Evolutionary conservation across 2,797 vertebrate species (phyloP).

Genomic region (Enteromius radiatus): DNA sequence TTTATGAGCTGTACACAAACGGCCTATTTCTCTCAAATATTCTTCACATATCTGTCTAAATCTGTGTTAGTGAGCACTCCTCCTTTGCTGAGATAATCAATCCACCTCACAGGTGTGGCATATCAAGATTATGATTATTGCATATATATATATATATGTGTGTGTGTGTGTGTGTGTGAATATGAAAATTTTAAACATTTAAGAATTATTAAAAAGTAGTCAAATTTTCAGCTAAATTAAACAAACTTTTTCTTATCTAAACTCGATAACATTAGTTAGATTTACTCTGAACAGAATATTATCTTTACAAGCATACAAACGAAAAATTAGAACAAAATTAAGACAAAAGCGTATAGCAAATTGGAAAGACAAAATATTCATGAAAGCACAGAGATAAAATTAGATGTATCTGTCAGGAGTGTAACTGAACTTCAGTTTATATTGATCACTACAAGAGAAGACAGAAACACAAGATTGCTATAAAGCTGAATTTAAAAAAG

Average conservation of each 20-base stretch:
- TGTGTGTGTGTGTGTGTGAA: no score
- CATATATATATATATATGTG: no score
- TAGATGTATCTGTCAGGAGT: not conserved
- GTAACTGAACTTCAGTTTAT: conserved; percentile 4
- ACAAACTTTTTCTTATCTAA: not conserved
- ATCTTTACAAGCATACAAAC: not conserved
- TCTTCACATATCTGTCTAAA: no score
- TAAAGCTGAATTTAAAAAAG: conserved; percentile 5
- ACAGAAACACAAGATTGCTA: not conserved
- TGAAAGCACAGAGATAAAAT: not conserved
- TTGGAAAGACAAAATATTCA: not conserved
- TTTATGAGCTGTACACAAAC: no score
- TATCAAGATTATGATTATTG: no score
- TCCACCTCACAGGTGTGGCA: no score
- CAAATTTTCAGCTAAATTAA: not conserved
- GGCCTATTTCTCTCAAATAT: no score
- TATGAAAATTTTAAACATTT: no score
- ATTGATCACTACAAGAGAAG: not conserved
- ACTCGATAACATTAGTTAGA: not conserved
- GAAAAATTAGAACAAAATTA: not conserved
- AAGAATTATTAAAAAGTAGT: not conserved
- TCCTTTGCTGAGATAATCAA: no score
- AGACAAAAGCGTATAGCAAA: not conserved
- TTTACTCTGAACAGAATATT: not conserved
- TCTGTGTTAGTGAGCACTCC: no score